Base-by-base conservation (phyloP, 2,113 vertebrate genomes). In the Manacus vitellinus region DNA sequence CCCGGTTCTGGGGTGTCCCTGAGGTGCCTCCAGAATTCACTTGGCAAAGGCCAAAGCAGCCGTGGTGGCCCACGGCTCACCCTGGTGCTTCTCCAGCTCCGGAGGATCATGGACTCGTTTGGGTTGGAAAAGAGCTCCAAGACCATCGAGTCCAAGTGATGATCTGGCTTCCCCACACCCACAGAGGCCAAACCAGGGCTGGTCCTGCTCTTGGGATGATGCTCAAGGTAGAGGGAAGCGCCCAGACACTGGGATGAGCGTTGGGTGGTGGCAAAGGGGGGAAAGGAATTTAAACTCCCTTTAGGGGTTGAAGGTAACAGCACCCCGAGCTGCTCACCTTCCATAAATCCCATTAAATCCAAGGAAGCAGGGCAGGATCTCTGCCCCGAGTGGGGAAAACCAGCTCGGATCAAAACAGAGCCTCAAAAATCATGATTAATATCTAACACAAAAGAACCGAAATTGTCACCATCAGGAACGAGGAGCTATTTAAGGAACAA, bases 401-500 rank as follows among this genome's bases (percentile, higher is more conserved):
- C 78, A 72, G 3, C 52, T 14, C 2, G 18, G 92, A 46, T 67
- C 33, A 30, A 74, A 85, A 62, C 1, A 21, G 66, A 81, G 71
- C 82, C 56, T 51, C 54, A 5, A 59, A 62, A 85, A 56, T 46
- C 58, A 16, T 33, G 63, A 72, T 91, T 79, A 92, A 75, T 41
- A 59, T 16, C 94, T 24, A 62, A 70, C 78, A 87, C 93, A 96
- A 93, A 95, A 83, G 92, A 43, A 46, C 46, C 12, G 56, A 90
- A 80, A 93, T 74, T 55, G 41, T 58, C 91, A 28, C 83, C 83
- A 12, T 59, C 65, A 28, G 93, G 81, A 84, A 56, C 8, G 8
- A 87, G 92, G 54, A 89, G 93, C 93, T 94, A 84, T 94, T 97
- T 95, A 91, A 92, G 33, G 94, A 84, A 94, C 94, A 96, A 97